phyloP scores from a whole-genome alignment of 2,113 vertebrate genomes.

The Boulengerochromis microlepis region DNA sequence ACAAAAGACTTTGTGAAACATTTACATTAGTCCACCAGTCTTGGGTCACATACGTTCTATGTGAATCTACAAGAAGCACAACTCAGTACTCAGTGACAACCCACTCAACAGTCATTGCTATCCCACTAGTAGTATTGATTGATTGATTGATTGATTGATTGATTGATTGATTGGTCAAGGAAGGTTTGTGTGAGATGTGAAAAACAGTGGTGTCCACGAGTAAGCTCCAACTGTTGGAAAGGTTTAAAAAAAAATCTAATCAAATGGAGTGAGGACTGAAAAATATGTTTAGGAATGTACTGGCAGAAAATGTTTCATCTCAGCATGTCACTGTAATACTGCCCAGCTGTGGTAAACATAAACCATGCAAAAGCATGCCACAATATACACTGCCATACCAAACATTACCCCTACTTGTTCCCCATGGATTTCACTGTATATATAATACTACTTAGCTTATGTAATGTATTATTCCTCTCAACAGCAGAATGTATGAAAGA shows the following conservation, averaged over 20 bases:
- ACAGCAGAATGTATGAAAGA: slow-evolving; percentile 36
- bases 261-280: not conserved
- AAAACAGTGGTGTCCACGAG: not conserved
- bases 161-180: not conserved
- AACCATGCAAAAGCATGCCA: slow-evolving; percentile 33
- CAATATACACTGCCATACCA: slow-evolving; percentile 43
- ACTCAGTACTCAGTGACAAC: slow-evolving; percentile 37
- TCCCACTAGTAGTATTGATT: not conserved
- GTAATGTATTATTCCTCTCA: slow-evolving; percentile 26
- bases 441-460: slow-evolving; percentile 19
- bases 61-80: slow-evolving; percentile 46
- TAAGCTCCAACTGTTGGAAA: not conserved
- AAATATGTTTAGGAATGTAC: not conserved
- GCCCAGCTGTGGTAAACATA: slow-evolving; percentile 19
- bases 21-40: not conserved
- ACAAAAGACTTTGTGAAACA: slow-evolving; percentile 6
- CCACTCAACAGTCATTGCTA: not conserved
- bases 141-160: not conserved
- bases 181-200: not conserved
- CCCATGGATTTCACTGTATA: slow-evolving; percentile 34
- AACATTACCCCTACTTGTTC: not conserved
- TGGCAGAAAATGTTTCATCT: not conserved
- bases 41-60: not conserved
- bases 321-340: slow-evolving; percentile 16
- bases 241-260: not conserved